Percentiles rank a stretch among this genome's conserved stretches.
Evolutionary conservation across 2,888 invertebrate species (phyloP).

Genomic region (Leucozona laternaria): DNA sequence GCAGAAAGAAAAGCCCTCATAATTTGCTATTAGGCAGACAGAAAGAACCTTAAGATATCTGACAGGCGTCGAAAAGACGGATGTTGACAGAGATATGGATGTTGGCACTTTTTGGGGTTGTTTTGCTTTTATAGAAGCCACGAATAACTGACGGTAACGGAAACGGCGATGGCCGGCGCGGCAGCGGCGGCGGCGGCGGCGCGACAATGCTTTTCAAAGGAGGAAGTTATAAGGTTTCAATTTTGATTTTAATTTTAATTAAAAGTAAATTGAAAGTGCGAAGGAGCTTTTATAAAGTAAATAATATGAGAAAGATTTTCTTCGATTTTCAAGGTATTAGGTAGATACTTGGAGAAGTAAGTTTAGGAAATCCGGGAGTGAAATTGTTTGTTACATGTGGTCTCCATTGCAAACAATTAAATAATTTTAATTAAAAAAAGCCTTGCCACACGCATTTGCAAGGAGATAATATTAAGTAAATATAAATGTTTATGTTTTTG

Average conservation of each 20-base stretch:
- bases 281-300: constrained; percentile 23
- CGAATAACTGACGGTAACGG: background rate
- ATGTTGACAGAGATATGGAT: constrained; percentile 11
- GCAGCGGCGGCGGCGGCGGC: too few species aligned
- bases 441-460: background rate
- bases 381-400: background rate
- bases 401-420: background rate
- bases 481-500: too few species aligned
- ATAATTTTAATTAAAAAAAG: background rate
- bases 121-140: background rate
- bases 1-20: constrained; percentile 28
- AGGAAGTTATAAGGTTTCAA: constrained; percentile 6
- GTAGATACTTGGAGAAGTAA: background rate
- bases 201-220: background rate
- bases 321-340: background rate
- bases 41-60: constrained; percentile 32
- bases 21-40: constrained; percentile 30
- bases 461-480: too few species aligned
- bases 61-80: constrained; percentile 45
- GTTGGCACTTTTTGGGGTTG: constrained; percentile 7
- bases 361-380: background rate
- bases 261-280: constrained; percentile 23
- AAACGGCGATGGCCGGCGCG: too few species aligned
- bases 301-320: constrained; percentile 3
- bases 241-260: constrained; percentile 41